Base-by-base conservation (phyloP, 2,888 invertebrate species). In the Clistopyga incitator region DNA sequence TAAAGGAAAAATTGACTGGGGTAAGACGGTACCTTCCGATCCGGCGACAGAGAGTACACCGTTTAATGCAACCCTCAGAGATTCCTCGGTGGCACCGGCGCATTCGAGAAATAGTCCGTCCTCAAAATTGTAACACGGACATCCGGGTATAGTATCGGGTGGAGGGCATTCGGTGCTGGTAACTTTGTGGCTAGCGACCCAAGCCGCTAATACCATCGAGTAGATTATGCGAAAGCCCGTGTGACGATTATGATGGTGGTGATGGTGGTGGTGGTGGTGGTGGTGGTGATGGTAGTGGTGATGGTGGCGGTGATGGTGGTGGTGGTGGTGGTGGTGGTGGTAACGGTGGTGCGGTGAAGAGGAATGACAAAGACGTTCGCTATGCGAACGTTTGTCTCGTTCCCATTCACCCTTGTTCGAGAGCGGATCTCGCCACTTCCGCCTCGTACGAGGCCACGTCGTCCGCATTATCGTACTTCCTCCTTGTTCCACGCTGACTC, bases 51-150 rank as follows among this genome's bases (percentile, higher is more conserved):
- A 95, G 88, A 96, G 84, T 50, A 93, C 91, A 64, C 91, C 90
- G 74, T 90, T 95, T 88, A 98, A 94, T 54, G 97, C 96, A 88
- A 95, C 95, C 92, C 95, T 96, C 87, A 98, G 95, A 67, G 97
- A 96, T 85, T 95, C 94, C 61, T 97, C 95, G 75, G 97, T 97
- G 61, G 97, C 97, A 72, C 97, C 97, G 56, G 97, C 97, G 93
- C 98, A 98, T 93, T 98, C 98, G 90, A 98, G 95, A 94, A 97
- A 97, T 85, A 98, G 95, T 82, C 97, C 98, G 94, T 98, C 97
- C 94, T 98, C 98, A 93, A 98, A 97, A 93, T 97, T 97, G 95
- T 98, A 98, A 94, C 98, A 98, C 6, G 98, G 97, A 93, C 98
- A 98, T 88, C 96, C 96, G 56, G 97, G 96, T 93, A 96, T 97